Percentiles rank a stretch among this genome's conserved stretches.
Evolutionary conservation across 2,888 invertebrate genomes (phyloP).

Genomic region (Eueremaeus valkanovi): DNA sequence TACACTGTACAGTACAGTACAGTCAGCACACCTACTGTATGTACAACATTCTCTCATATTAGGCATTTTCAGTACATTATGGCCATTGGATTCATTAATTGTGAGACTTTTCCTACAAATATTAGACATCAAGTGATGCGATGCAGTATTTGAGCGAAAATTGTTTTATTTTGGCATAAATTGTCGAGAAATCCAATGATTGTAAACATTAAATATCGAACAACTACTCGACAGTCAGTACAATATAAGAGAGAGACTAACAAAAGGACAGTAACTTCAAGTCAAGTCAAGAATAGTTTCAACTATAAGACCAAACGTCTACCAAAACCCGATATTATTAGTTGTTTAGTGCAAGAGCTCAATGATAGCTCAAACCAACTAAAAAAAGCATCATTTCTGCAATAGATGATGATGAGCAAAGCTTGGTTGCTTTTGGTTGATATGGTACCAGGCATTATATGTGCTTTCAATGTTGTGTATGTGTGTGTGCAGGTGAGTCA

Average conservation of each 20-base stretch:
- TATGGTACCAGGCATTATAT: conserved; percentile 21
- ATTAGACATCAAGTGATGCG: conserved; percentile 19
- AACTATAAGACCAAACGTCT: background rate
- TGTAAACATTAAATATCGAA: background rate
- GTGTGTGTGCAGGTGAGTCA: conserved; percentile 31
- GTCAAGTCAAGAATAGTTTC: background rate
- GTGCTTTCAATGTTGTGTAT: conserved; percentile 22
- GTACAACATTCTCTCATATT: too few relatives aligned
- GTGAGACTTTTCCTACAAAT: background rate
- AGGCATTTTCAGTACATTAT: background rate
- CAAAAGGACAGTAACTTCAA: conserved; percentile 8
- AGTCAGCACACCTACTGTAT: too few relatives aligned
- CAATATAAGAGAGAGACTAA: too few relatives aligned
- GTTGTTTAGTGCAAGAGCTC: background rate
- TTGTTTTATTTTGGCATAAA: background rate
- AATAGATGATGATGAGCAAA: conserved; percentile 28
- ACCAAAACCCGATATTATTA: conserved; percentile 13
- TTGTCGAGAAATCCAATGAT: background rate
- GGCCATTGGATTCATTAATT: conserved; percentile 7
- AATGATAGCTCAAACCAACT: conserved; percentile 10
- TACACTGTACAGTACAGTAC: too few relatives aligned
- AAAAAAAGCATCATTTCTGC: conserved; percentile 32
- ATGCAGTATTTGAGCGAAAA: background rate
- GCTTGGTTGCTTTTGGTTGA: conserved; percentile 22
- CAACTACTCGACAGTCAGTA: too few relatives aligned